Conservation (phyloP, 2,888 invertebrate genomes). For the Hecatera dysodea region DNA sequence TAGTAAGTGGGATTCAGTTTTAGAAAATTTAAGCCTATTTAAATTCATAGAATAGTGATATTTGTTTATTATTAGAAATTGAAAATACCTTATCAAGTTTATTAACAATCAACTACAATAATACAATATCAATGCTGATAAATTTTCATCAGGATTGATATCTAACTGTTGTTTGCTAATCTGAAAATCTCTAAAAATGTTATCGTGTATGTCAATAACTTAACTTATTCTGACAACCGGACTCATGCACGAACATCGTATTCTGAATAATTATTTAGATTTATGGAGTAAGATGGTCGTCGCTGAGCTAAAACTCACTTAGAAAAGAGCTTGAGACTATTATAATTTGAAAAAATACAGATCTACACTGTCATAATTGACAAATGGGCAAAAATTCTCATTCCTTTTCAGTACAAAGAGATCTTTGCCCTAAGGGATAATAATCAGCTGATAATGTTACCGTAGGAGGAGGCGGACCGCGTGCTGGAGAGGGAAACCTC, state of each 20-base stretch:
- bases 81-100: background rate
- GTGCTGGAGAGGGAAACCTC: too few species aligned
- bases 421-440: background rate
- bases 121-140: too few species aligned
- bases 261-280: background rate
- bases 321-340: background rate
- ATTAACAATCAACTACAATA: background rate
- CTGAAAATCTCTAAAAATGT: too few species aligned
- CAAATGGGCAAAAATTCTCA: too few species aligned
- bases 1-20: slow-evolving; percentile 16
- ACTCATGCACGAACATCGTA: background rate
- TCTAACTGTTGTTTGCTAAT: too few species aligned
- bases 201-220: too few species aligned
- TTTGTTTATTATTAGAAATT: slow-evolving; percentile 8
- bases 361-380: too few species aligned
- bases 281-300: too few species aligned
- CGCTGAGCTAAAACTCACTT: background rate
- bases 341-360: too few species aligned
- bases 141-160: too few species aligned
- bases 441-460: too few species aligned
- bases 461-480: too few species aligned
- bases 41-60: background rate
- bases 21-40: background rate
- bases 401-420: background rate
- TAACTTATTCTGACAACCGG: background rate